Evolutionary conservation across 2,888 invertebrate genomes (phyloP).

Genomic region (Morpho helenor): DNA sequence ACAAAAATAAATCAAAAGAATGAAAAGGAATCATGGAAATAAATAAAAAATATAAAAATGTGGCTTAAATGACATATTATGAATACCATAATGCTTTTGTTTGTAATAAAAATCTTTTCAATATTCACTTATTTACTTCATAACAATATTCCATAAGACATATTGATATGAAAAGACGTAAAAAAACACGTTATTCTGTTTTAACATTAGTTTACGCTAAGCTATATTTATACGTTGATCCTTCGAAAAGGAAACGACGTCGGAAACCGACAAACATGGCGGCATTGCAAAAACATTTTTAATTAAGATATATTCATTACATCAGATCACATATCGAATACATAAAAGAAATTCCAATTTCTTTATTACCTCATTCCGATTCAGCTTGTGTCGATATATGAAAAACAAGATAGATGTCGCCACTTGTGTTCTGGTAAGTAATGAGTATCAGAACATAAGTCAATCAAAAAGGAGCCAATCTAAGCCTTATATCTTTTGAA

Average conservation of each 20-base stretch:
- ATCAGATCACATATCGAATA: constrained; percentile 44
- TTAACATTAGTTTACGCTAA: no score
- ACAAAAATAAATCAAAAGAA: no score
- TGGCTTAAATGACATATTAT: no score
- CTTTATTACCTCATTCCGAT: constrained; percentile 61
- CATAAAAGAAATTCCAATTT: constrained; percentile 56
- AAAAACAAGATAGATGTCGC: constrained; percentile 61
- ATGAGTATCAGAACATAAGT: constrained; percentile 39
- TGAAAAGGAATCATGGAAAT: no score
- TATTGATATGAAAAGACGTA: no score
- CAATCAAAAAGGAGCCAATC: constrained; percentile 9
- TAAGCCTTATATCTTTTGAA: constrained; percentile 15
- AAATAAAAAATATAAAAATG: no score
- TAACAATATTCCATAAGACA: no score
- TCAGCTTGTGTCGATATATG: constrained; percentile 43
- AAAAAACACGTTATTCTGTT: no score
- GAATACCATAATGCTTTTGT: no score
- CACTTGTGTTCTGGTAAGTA: constrained; percentile 47
- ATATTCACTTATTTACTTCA: no score
- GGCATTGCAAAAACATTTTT: constrained; percentile 45
- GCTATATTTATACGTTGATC: background rate
- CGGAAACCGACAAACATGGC: constrained; percentile 28
- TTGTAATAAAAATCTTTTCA: no score
- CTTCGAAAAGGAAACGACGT: constrained; percentile 11
- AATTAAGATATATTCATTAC: constrained; percentile 54